Percentiles rank a stretch among this genome's conserved stretches.
These are phyloP conservation scores for Kuschelorhynchus macadamiae DNA, from an alignment of 2,888 invertebrate species.

Conservation along the genomic window DNA sequence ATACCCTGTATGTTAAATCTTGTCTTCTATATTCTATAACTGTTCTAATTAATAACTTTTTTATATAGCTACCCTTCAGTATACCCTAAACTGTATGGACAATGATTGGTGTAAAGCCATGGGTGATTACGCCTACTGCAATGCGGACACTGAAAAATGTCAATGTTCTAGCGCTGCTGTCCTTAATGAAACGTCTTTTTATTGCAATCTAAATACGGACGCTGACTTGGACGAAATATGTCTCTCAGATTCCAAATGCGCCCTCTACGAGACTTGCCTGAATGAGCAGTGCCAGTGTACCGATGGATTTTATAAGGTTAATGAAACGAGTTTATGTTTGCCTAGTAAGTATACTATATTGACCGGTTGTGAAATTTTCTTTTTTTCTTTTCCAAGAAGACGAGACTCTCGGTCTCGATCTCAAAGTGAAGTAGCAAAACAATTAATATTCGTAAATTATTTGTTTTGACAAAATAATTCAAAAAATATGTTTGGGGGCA, in stretches of 20 bases:
- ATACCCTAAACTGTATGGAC: constrained; percentile 54
- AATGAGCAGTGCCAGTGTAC: constrained; percentile 54
- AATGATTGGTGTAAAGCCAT: constrained; percentile 59
- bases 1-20: too few relatives aligned
- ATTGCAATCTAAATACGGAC: constrained; percentile 45
- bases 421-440: too few relatives aligned
- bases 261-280: constrained; percentile 51
- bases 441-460: too few relatives aligned
- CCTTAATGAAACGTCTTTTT: constrained; percentile 49
- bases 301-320: constrained; percentile 50
- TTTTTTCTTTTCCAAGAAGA: too few relatives aligned
- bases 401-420: too few relatives aligned
- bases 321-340: constrained; percentile 44
- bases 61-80: constrained; percentile 57
- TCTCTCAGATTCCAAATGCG: constrained; percentile 52
- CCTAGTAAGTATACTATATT: constrained; percentile 58
- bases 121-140: constrained; percentile 56
- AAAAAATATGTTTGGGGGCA: too few relatives aligned
- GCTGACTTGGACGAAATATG: constrained; percentile 40
- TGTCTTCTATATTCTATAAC: too few relatives aligned
- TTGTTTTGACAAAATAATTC: too few relatives aligned
- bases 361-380: too few relatives aligned
- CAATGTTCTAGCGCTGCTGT: constrained; percentile 52
- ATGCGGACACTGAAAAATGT: constrained; percentile 50
- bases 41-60: too few relatives aligned